Conservation (phyloP, 2,113 vertebrate genomes). For the Vireo altiloquus region DNA sequence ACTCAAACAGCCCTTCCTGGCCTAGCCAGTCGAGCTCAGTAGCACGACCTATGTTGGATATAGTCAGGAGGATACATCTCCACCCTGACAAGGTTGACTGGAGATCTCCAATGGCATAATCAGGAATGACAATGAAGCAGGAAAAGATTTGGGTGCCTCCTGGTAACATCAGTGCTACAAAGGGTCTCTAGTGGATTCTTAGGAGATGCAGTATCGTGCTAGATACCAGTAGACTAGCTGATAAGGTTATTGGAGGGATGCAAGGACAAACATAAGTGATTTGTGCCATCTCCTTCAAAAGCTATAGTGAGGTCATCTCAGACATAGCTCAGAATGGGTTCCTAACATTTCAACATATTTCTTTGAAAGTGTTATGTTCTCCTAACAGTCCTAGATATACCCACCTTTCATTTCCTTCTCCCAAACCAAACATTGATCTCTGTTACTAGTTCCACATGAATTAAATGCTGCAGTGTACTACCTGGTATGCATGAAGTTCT, state of each 20-base stretch:
- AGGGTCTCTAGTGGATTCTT: not conserved
- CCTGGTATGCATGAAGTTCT: not conserved
- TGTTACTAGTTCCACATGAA: not conserved
- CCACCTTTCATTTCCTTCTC: not conserved
- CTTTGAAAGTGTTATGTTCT: not conserved
- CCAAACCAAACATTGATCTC: not conserved
- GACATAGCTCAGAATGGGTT: not conserved
- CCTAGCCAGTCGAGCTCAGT: not conserved
- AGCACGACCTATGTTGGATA: rapidly evolving
- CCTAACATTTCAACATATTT: not conserved
- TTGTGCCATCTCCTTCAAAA: not conserved
- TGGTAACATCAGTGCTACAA: not conserved
- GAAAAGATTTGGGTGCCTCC: not conserved
- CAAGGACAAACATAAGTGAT: not conserved
- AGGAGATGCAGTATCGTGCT: not conserved
- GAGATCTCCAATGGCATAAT: not conserved
- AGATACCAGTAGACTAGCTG: not conserved
- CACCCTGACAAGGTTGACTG: rapidly evolving
- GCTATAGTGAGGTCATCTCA: not conserved
- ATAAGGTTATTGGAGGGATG: rapidly evolving
- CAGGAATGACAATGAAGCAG: not conserved
- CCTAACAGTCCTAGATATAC: not conserved
- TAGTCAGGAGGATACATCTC: not conserved
- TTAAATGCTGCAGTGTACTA: not conserved
- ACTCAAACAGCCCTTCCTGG: not conserved